Conservation (phyloP, 1,140 invertebrate species). For the Drosophila pachea region DNA sequence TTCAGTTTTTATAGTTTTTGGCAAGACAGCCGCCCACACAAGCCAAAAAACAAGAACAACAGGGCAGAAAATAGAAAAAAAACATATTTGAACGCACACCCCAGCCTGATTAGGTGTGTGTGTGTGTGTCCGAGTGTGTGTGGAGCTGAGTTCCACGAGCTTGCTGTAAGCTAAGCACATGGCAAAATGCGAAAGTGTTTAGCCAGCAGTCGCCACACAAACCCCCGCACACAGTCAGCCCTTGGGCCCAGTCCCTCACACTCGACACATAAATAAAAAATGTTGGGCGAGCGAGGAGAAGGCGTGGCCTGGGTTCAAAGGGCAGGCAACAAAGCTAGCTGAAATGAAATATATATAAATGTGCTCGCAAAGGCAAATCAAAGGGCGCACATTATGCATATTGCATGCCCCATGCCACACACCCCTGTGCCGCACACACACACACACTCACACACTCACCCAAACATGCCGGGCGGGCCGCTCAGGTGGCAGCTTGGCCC, state of each 20-base stretch:
- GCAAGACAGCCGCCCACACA: conserved; percentile 30
- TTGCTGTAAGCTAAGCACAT: conserved; percentile 48
- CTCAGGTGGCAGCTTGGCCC: conserved; percentile 33
- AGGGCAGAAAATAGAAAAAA: conserved; percentile 33
- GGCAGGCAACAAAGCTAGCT: conserved; percentile 28
- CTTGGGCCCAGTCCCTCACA: not conserved
- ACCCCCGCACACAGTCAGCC: not conserved
- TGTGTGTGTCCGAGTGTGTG: conserved; percentile 22
- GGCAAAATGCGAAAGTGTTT: conserved; percentile 63
- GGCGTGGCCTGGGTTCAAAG: not conserved
- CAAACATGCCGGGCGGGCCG: conserved; percentile 2
- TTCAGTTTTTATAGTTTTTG: conserved; percentile 61
- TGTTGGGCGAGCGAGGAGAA: conserved; percentile 34
- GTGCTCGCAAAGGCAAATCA: conserved; percentile 68
- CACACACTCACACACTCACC: not conserved
- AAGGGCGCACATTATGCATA: conserved; percentile 73
- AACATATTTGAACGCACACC: conserved; percentile 27
- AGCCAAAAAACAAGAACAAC: conserved; percentile 10
- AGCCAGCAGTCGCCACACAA: conserved; percentile 42
- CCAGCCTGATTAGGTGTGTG: conserved; percentile 26
- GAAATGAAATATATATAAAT: conserved; percentile 74
- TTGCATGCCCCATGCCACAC: conserved; percentile 46
- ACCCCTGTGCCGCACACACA: conserved; percentile 1
- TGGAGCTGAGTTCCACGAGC: conserved; percentile 22
- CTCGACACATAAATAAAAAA: conserved; percentile 57